A percentile compares a stretch with the other conserved stretches of the same genome.
Conservation (phyloP, 64 coral and sea anemone genomes). For the Montipora efflorescens region DNA sequence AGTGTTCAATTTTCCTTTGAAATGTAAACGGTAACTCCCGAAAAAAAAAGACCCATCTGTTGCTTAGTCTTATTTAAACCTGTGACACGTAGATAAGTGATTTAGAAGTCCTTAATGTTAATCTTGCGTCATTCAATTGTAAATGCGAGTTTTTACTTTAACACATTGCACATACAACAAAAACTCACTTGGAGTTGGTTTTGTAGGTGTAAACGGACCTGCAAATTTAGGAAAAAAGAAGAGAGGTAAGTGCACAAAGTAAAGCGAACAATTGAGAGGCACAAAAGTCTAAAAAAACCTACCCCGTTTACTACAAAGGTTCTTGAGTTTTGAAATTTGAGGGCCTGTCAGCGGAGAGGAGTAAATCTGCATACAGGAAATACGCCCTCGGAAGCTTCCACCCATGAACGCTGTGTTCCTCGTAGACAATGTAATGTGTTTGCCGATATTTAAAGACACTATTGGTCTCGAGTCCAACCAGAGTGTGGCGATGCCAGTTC, state of each 20-base stretch:
- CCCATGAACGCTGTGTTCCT: slow-evolving; percentile 69
- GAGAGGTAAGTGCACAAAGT: neutral
- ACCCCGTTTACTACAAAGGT: slow-evolving; percentile 92
- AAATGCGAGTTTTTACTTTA: neutral
- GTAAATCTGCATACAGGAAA: slow-evolving; percentile 86
- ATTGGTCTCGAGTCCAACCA: slow-evolving; percentile 72
- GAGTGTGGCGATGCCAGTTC: slow-evolving; percentile 65
- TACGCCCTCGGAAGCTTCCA: slow-evolving; percentile 65
- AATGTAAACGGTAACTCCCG: too few species aligned
- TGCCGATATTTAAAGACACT: slow-evolving; percentile 30
- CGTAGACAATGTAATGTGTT: slow-evolving; percentile 65
- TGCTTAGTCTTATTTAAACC: too few species aligned
- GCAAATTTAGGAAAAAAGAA: neutral
- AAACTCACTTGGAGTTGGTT: neutral
- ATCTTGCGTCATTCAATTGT: neutral
- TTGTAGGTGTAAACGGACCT: slow-evolving; percentile 30
- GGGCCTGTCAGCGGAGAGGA: slow-evolving; percentile 52
- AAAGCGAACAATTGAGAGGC: neutral
- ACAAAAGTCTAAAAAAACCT: neutral
- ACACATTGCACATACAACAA: neutral
- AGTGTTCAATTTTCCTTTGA: too few species aligned
- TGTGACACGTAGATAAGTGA: too few species aligned
- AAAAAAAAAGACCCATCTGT: too few species aligned
- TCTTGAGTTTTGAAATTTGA: slow-evolving; percentile 80
- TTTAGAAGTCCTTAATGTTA: neutral